Conservation (phyloP, 2,797 vertebrate species). For the Urocyon cinereoargenteus region DNA sequence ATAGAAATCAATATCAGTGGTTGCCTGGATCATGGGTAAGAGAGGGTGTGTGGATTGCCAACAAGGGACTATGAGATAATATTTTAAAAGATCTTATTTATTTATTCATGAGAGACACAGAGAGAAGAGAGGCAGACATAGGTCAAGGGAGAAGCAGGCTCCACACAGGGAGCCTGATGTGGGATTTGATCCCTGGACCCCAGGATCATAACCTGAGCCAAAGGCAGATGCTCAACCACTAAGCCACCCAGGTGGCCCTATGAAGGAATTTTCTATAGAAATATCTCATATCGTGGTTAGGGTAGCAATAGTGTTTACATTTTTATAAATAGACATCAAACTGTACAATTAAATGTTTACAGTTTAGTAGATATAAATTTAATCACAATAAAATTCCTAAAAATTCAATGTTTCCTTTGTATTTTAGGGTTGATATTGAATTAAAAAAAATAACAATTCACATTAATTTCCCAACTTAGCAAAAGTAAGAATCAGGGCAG, state of each 20-base stretch:
- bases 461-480: neutral
- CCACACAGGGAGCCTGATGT: too few relatives aligned
- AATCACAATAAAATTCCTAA: neutral
- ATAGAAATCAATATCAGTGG: neutral
- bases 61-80: neutral
- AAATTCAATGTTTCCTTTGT: neutral
- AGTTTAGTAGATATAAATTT: neutral
- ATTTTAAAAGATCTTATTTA: neutral
- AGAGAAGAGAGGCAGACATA: too few relatives aligned
- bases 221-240: too few relatives aligned
- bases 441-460: neutral
- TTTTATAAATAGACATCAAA: neutral
- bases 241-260: too few relatives aligned
- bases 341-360: neutral
- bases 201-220: too few relatives aligned
- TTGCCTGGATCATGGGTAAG: neutral
- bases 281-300: neutral
- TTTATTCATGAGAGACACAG: too few relatives aligned
- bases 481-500: neutral
- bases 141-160: too few relatives aligned
- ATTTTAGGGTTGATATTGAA: neutral
- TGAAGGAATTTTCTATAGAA: neutral
- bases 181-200: too few relatives aligned
- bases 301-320: neutral
- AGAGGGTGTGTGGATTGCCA: neutral